phyloP scores from a whole-genome alignment of 2,797 vertebrate genomes.

The Rhinoraja longicauda region DNA sequence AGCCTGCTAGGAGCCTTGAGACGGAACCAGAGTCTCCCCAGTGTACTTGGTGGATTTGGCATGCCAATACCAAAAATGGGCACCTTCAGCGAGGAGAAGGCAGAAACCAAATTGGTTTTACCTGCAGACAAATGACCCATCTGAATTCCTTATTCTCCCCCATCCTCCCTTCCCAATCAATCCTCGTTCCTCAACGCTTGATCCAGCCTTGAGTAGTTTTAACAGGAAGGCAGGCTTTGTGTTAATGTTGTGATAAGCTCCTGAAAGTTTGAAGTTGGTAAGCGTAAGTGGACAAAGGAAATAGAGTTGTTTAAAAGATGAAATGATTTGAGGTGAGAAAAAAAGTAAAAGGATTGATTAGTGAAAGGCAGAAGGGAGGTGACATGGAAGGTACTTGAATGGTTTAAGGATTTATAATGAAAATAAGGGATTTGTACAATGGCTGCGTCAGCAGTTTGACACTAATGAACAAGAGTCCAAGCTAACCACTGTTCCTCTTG shows the following conservation, averaged over 20 bases:
- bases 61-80: conserved; percentile 65
- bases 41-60: conserved; percentile 70
- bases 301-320: background rate
- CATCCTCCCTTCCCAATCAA: too few species aligned
- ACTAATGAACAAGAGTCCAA: background rate
- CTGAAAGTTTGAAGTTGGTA: conserved; percentile 29
- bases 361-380: background rate
- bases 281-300: background rate
- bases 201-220: too few species aligned
- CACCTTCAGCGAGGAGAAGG: conserved; percentile 59
- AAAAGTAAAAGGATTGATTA: background rate
- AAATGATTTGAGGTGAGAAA: background rate
- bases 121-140: background rate
- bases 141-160: background rate
- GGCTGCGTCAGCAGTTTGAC: background rate
- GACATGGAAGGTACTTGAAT: background rate
- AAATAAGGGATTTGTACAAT: background rate
- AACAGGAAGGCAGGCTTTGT: background rate
- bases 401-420: background rate
- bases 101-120: background rate
- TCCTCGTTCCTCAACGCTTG: too few species aligned
- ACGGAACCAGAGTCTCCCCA: conserved; percentile 88
- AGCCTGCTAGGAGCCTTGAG: conserved; percentile 81
- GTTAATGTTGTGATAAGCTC: background rate
- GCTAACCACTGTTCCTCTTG: background rate